Evolutionary conservation across 1,140 invertebrate species (phyloP).

Genomic region (Araneus ventricosus): DNA sequence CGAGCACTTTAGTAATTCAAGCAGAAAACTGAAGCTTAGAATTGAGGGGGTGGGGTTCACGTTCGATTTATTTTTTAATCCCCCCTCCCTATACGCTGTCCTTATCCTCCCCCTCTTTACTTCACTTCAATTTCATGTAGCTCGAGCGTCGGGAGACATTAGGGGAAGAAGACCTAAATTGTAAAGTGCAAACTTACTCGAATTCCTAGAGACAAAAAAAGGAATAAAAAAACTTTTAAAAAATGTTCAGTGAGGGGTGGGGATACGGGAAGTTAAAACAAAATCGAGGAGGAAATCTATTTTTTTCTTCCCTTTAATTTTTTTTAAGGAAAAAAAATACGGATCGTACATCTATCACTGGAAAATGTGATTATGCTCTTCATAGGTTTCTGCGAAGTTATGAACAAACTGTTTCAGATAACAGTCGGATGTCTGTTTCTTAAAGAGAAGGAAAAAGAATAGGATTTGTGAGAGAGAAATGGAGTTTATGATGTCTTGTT

Average conservation of each 20-base stretch:
- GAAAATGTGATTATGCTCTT: constrained; percentile 70
- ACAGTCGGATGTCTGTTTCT: constrained; percentile 35
- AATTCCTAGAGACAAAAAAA: constrained; percentile 8
- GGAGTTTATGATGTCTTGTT: neutral
- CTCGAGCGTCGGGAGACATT: constrained; percentile 56
- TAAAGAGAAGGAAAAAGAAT: constrained; percentile 2
- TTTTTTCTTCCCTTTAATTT: neutral
- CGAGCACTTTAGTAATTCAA: constrained; percentile 74
- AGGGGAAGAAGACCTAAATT: constrained; percentile 55
- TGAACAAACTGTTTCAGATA: constrained; percentile 62
- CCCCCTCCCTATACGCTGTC: neutral
- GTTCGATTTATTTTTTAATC: constrained; percentile 58
- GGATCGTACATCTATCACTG: constrained; percentile 67
- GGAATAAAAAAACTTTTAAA: constrained; percentile 24
- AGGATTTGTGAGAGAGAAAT: neutral
- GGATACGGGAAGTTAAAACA: constrained; percentile 69
- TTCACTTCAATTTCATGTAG: constrained; percentile 67
- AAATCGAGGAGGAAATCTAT: constrained; percentile 58
- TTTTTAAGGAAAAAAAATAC: neutral
- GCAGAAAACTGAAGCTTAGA: constrained; percentile 62
- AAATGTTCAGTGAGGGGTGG: constrained; percentile 52
- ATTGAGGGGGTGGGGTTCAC: constrained; percentile 4
- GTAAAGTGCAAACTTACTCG: constrained; percentile 72
- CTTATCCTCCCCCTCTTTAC: neutral
- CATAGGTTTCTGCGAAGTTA: constrained; percentile 54